A percentile compares a stretch with the other conserved stretches of the same genome.
phyloP scores from a whole-genome alignment of 2,113 vertebrate species.

The Galbula dea region DNA sequence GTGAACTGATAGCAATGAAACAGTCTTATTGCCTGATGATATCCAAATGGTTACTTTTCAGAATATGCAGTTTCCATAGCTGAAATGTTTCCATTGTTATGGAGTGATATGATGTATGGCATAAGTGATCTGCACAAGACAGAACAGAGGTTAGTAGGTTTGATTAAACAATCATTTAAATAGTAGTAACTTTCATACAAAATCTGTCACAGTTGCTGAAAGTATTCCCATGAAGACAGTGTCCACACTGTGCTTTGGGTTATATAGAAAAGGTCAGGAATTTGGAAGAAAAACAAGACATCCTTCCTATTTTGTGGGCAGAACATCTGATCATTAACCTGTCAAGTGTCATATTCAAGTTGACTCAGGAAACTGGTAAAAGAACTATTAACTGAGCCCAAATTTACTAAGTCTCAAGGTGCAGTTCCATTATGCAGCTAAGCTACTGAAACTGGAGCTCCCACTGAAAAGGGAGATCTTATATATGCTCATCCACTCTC shows the following conservation, averaged over 20 bases:
- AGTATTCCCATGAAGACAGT: background rate
- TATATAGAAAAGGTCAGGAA: background rate
- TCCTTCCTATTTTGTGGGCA: background rate
- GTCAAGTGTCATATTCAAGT: background rate
- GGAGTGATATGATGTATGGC: background rate
- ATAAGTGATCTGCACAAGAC: background rate
- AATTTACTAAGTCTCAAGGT: background rate
- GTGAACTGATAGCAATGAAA: background rate
- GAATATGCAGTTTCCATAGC: background rate
- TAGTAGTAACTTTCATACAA: background rate
- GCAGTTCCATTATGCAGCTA: background rate
- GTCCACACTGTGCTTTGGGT: background rate
- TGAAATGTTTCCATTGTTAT: background rate
- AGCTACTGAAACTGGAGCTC: background rate
- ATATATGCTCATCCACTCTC: background rate
- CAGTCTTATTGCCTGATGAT: background rate
- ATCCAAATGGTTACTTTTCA: background rate
- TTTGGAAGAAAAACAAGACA: background rate
- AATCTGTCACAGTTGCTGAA: background rate
- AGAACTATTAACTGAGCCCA: background rate
- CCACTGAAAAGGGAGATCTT: background rate
- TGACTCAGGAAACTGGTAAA: background rate
- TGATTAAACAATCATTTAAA: background rate
- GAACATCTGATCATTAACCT: background rate
- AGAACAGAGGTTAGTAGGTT: background rate